phyloP scores from a whole-genome alignment of 1,140 invertebrate genomes.

The Patella vulgata region DNA sequence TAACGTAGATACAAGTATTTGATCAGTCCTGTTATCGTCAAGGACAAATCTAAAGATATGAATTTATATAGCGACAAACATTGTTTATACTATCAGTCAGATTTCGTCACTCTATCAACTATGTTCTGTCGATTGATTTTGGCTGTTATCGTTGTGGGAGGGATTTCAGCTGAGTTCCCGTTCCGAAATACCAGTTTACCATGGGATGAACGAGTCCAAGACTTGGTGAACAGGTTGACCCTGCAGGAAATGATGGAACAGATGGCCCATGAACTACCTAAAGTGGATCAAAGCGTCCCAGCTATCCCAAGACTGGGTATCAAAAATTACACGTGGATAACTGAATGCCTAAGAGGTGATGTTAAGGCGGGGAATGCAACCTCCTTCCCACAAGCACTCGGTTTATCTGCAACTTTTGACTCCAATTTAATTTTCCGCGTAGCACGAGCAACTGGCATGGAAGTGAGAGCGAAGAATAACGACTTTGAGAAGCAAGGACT shows the following conservation, averaged over 20 bases:
- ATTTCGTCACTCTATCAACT: no score
- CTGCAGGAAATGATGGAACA: conserved; percentile 39
- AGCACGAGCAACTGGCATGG: conserved; percentile 51
- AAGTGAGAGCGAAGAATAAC: conserved; percentile 60
- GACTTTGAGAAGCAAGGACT: conserved; percentile 41
- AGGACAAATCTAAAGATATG: no score
- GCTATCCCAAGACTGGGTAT: conserved; percentile 53
- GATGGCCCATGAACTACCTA: conserved; percentile 9
- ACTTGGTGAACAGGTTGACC: conserved; percentile 40
- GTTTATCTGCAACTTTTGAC: conserved; percentile 51
- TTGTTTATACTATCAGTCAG: no score
- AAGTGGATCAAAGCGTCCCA: conserved; percentile 28
- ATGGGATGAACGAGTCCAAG: conserved; percentile 38
- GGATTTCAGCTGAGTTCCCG: no score
- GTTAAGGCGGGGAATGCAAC: conserved; percentile 53
- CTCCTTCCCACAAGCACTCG: conserved; percentile 59
- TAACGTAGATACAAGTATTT: no score
- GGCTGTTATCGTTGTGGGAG: no score
- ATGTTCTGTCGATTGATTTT: no score
- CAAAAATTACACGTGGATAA: conserved; percentile 56
- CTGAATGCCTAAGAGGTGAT: conserved; percentile 59
- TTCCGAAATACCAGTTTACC: conserved; percentile 32
- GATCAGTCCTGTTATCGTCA: no score
- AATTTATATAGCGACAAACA: no score
- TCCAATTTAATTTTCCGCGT: conserved; percentile 41